Percentiles rank a stretch among this genome's conserved stretches.
These are phyloP conservation scores for Andrena cerasifolii DNA, from an alignment of 1,140 invertebrate species.

Conservation along the genomic window DNA sequence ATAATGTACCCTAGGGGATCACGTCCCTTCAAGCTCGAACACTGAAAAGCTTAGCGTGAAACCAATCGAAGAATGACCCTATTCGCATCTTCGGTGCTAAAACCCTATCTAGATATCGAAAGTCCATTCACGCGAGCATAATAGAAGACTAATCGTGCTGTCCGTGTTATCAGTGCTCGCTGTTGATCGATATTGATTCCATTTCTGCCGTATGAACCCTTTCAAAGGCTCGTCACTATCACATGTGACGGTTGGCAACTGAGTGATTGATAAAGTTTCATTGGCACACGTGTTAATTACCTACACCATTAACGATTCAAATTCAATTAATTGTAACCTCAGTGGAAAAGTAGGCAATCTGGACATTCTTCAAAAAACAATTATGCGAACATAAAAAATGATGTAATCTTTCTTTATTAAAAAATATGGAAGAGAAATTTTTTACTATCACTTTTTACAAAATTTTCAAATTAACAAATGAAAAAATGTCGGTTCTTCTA, in stretches of 20 bases:
- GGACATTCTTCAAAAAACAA: not conserved
- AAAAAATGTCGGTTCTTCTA: too few relatives aligned
- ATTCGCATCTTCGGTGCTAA: constrained; percentile 33
- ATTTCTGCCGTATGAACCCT: constrained; percentile 34
- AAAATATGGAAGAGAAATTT: too few relatives aligned
- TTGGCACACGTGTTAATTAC: constrained; percentile 15
- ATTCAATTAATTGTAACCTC: not conserved
- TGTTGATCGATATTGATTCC: constrained; percentile 56
- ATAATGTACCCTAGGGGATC: constrained; percentile 42
- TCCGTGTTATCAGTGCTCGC: constrained; percentile 38
- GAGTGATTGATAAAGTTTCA: constrained; percentile 28
- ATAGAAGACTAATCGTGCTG: constrained; percentile 61
- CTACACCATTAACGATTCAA: not conserved
- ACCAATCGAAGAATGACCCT: constrained; percentile 49
- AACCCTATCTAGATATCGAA: constrained; percentile 49
- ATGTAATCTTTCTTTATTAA: too few relatives aligned
- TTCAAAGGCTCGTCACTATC: constrained; percentile 41
- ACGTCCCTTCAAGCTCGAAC: constrained; percentile 28
- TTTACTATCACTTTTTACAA: too few relatives aligned
- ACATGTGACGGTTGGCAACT: not conserved
- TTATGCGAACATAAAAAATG: not conserved
- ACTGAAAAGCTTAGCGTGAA: constrained; percentile 42
- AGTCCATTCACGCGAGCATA: constrained; percentile 58
- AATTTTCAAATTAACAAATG: too few relatives aligned
- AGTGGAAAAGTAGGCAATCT: not conserved